phyloP scores from a whole-genome alignment of 1,140 invertebrate genomes.

The Chionoecetes opilio region DNA sequence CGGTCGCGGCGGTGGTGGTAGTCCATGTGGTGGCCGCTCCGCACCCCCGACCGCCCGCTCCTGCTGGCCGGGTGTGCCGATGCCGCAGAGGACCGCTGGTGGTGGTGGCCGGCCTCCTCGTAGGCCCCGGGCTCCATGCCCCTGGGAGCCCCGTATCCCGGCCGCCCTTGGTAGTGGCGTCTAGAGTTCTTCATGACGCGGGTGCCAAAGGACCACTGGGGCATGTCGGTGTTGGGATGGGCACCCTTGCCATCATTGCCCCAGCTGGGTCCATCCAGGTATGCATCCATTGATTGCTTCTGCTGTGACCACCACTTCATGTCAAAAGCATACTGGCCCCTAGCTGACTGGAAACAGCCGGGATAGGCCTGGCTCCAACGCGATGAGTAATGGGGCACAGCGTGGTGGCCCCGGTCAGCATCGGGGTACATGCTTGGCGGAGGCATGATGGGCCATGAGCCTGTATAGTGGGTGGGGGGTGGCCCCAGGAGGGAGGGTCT shows the following conservation, averaged over 20 bases:
- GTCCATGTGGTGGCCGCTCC: constrained; percentile 34
- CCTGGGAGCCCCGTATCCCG: background rate
- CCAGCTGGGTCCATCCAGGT: constrained; percentile 69
- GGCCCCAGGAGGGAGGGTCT: constrained; percentile 69
- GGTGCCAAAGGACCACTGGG: constrained; percentile 74
- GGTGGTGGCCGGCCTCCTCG: constrained; percentile 20
- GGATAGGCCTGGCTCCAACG: constrained; percentile 70
- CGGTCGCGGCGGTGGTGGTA: background rate
- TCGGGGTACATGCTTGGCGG: constrained; percentile 55
- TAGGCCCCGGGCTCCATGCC: constrained; percentile 20
- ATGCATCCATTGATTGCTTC: constrained; percentile 76
- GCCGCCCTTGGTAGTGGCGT: constrained; percentile 39
- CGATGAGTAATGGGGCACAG: constrained; percentile 55
- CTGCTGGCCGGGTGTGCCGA: constrained; percentile 1
- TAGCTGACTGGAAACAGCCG: constrained; percentile 44
- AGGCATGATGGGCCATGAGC: constrained; percentile 64
- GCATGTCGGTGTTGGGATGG: constrained; percentile 56
- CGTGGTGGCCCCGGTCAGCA: constrained; percentile 61
- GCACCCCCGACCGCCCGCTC: background rate
- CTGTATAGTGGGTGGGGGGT: constrained; percentile 64
- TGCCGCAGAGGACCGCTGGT: background rate
- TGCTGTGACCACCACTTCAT: constrained; percentile 79
- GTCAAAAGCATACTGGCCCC: constrained; percentile 68
- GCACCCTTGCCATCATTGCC: constrained; percentile 48
- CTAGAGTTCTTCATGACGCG: constrained; percentile 61